Base-by-base conservation (phyloP, 2,113 vertebrate genomes). In the Dendrocopos noguchii region DNA sequence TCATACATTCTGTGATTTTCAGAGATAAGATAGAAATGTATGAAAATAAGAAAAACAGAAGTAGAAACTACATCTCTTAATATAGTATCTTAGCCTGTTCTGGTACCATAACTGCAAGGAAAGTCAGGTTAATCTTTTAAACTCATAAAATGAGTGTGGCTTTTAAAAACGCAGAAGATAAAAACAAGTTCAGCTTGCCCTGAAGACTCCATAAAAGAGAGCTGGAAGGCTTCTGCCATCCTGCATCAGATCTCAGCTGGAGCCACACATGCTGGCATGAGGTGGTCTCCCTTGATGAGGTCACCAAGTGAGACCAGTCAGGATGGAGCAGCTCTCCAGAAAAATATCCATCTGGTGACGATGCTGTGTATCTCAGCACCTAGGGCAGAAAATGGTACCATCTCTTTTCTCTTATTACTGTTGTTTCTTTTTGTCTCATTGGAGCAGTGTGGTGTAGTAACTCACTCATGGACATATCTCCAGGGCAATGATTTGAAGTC, bases 271-370 rank as follows among this genome's bases (percentile, higher is more conserved):
- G 1, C 36, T 61, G 56, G n/a, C 46, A 55, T 1, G 14, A 61
- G 27, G 36, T 1, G 2, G 64, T 90, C 12, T 2, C 25, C 63
- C 28, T 73, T 52, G 39, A 29, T 0, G 0, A 71, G 73, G 31
- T 83, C 52, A 60, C 10, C 36, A 34, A 31, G 64, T 6, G 46
- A 50, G 61, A 29, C 25, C 57, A 80, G 31, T 18, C 46, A 46
- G 53, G 60, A 39, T 19, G 15, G 68, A 70, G 31, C 60, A 76
- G 63, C 39, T 68, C n/a, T 68, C 20, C 22, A 52, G 65, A 36
- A 79, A 34, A 63, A 67, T 9, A 60, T 24, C 14, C 28, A n/a
- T 15, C 47, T 80, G 59, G 27, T 76, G 52, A 15, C 50, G 24
- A 10, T 63, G 52, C n/a, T 61, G 29, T 47, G 70, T 28, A 29